Percentiles rank a stretch among this genome's conserved stretches.
Evolutionary conservation across 2,113 vertebrate genomes (phyloP).

Genomic region (Limnothrissa miodon): DNA sequence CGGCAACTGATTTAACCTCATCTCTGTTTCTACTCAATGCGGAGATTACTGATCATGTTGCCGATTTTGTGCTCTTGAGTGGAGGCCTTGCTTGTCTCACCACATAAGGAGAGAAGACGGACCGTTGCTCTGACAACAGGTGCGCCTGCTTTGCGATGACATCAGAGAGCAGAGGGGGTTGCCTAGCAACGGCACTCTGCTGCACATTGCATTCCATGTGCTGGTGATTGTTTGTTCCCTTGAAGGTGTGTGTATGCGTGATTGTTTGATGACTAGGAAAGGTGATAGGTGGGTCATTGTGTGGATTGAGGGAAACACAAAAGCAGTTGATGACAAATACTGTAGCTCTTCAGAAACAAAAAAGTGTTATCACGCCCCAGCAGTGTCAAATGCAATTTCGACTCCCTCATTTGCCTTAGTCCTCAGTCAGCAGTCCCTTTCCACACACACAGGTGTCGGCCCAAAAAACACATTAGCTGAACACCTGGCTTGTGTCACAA

Average conservation of each 20-base stretch:
- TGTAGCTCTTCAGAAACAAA: conserved; percentile 28
- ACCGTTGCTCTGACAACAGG: conserved; percentile 63
- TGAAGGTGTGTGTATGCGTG: conserved; percentile 35
- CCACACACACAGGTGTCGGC: conserved; percentile 14
- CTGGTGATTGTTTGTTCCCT: conserved; percentile 19
- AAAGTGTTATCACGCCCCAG: neutral
- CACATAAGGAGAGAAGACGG: conserved; percentile 34
- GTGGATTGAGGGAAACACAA: conserved; percentile 46
- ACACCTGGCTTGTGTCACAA: neutral
- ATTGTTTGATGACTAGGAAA: conserved; percentile 44
- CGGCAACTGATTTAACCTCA: neutral
- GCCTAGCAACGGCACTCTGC: conserved; percentile 57
- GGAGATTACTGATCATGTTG: neutral
- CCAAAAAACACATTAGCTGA: neutral
- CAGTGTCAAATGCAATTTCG: neutral
- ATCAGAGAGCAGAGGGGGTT: conserved; percentile 50
- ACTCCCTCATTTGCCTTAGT: neutral
- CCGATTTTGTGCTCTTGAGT: neutral
- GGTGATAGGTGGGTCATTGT: conserved; percentile 56
- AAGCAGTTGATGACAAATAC: conserved; percentile 46
- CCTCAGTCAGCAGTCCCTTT: neutral
- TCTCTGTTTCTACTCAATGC: neutral
- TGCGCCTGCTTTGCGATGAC: conserved; percentile 47
- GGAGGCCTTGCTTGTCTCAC: neutral
- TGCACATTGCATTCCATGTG: conserved; percentile 32